Evolutionary conservation across 2,113 vertebrate genomes (phyloP).

Genomic region (Corvus cornix): DNA sequence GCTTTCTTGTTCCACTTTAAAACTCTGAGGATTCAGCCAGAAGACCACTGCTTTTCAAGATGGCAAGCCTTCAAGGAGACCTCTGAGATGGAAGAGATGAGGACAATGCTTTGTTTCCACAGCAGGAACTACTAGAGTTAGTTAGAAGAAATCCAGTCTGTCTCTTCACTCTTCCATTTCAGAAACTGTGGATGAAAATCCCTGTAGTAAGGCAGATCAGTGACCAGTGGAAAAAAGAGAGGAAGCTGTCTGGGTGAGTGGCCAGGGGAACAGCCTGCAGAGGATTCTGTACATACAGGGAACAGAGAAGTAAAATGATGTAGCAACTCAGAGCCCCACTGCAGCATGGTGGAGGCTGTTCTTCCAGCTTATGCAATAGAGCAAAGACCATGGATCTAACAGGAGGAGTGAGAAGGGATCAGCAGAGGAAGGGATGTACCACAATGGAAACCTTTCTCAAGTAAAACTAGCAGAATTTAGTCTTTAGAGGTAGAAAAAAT

Average conservation of each 20-base stretch:
- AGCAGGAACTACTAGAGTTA: not conserved
- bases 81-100: not conserved
- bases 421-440: not conserved
- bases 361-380: not conserved
- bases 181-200: not conserved
- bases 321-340: not conserved
- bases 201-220: not conserved
- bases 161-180: not conserved
- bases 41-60: not conserved
- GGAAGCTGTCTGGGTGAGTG: not conserved
- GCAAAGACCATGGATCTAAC: not conserved
- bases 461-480: not conserved
- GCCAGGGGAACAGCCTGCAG: not conserved
- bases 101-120: not conserved
- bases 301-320: not conserved
- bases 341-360: not conserved
- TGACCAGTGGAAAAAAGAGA: not conserved
- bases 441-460: not conserved
- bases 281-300: not conserved
- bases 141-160: not conserved
- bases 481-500: not conserved
- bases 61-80: not conserved
- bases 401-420: not conserved
- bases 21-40: not conserved
- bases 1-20: not conserved